phyloP scores from a whole-genome alignment of 2,888 invertebrate species.

The Synanthedon formicaeformis region DNA sequence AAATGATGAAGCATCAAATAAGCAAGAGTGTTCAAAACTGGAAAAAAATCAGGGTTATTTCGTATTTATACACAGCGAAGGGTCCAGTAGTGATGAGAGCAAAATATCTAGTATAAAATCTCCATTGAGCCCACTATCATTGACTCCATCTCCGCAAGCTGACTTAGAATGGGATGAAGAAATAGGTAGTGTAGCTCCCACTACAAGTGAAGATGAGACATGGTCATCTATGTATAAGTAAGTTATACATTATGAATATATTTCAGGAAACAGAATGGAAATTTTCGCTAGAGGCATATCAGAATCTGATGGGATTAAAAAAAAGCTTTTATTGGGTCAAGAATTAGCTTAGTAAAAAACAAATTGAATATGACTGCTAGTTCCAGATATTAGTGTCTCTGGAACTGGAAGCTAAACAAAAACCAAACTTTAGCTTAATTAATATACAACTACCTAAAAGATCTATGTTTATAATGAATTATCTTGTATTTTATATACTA shows the following conservation, averaged over 20 bases:
- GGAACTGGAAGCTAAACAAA: too few species aligned
- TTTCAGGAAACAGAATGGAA: too few species aligned
- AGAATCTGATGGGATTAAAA: too few species aligned
- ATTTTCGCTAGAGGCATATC: too few species aligned
- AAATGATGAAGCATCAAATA: constrained; percentile 12
- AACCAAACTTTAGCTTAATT: too few species aligned
- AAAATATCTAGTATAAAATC: constrained; percentile 29
- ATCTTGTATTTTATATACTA: too few species aligned
- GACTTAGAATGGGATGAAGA: constrained; percentile 84
- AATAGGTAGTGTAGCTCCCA: constrained; percentile 67
- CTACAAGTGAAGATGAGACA: constrained; percentile 65
- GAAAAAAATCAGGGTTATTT: constrained; percentile 49
- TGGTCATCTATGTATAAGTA: constrained; percentile 65
- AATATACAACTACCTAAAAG: too few species aligned
- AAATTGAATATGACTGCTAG: too few species aligned
- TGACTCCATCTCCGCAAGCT: constrained; percentile 41
- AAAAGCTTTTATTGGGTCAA: too few species aligned
- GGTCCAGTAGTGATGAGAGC: constrained; percentile 51
- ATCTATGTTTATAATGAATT: too few species aligned
- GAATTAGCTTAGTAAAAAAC: too few species aligned
- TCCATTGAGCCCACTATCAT: constrained; percentile 29
- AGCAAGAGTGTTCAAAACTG: constrained; percentile 14
- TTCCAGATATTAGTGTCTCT: too few species aligned
- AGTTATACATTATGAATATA: constrained; percentile 8
- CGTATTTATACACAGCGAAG: constrained; percentile 53